Evolutionary conservation across 2,888 invertebrate species (phyloP), one percentile per base, ranked within the genome.

Genomic region (Lasioglossum malachurum): DNA sequence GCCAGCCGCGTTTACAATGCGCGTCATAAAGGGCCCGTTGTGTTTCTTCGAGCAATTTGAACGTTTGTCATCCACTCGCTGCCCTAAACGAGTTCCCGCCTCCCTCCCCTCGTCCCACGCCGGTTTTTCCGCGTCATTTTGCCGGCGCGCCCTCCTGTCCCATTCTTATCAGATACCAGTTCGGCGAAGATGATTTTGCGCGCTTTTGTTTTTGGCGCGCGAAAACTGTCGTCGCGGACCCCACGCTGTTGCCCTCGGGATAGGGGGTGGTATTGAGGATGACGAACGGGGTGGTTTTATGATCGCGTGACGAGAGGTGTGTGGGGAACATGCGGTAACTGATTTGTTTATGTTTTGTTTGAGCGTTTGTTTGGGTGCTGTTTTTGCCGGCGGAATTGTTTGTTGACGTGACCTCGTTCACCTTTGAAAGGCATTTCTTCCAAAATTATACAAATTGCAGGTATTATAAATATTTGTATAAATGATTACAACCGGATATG

Each of bases 11-110:
- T 49, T 76, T 67, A 83, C 79, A 87, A 83, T 80, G 71, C 75
- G 64, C 75, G 80, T 80, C 80, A 78, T 76, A 86, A 77, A 87
- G 87, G 75, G 67, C 14, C 31, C 77, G 80, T 78, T 78, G 80
- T 86, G 87, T 80, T 87, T 75, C 87, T 87, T 83, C 78, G 78
- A 83, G 75, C 75, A 87, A 80, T 86, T 87, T 78, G 74, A 14
- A 46, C 83, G 87, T 87, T 87, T 83, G 86, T 83, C 71, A 78
- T 74, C 74, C 27, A 46, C 35, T 82, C 77, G 80, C 31, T 14
- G 64, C 72, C 27, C 46, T 75, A 67, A 75, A 82, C 80, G 72
- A 75, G 41, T 23, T 38, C 60, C 57, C 71, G 14, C 12, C 49
- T 3, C 3, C 10, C n/a, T 8, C 64, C 19, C 44, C 31, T 31